phyloP scores from a whole-genome alignment of 1,140 invertebrate species.

The Mamestra configurata region DNA sequence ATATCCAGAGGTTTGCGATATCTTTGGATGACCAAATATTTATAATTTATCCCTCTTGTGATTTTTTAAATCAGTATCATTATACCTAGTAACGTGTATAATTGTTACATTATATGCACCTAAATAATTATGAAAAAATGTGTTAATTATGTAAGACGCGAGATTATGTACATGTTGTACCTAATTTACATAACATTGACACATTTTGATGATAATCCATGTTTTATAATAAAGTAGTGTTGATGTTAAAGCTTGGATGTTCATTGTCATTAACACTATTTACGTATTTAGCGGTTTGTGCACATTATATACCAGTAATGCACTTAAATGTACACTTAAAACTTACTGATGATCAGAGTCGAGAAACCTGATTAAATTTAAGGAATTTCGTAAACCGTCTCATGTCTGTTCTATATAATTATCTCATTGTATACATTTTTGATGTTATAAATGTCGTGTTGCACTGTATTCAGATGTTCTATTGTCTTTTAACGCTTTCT shows the following conservation, averaged over 20 bases:
- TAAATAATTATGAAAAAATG: conserved; percentile 56
- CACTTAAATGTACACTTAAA: conserved; percentile 36
- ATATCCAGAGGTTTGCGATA: conserved; percentile 16
- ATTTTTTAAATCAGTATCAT: conserved; percentile 1
- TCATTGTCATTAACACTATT: conserved; percentile 29
- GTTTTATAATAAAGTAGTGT: conserved; percentile 29
- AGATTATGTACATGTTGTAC: conserved; percentile 78
- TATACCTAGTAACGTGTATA: neutral
- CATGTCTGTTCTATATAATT: conserved; percentile 45
- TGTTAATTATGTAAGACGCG: conserved; percentile 78
- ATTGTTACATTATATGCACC: neutral
- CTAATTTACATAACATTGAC: conserved; percentile 76
- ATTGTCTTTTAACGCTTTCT: conserved; percentile 39
- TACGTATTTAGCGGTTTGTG: conserved; percentile 44
- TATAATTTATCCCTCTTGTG: neutral
- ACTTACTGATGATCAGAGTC: conserved; percentile 67
- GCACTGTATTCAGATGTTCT: conserved; percentile 40
- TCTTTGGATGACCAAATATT: conserved; percentile 33
- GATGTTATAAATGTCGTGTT: conserved; percentile 51
- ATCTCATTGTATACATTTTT: conserved; percentile 41
- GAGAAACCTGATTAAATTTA: conserved; percentile 78
- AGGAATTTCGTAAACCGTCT: conserved; percentile 60
- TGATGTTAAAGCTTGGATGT: conserved; percentile 42
- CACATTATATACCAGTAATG: conserved; percentile 51
- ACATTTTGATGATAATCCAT: conserved; percentile 63